Percentiles rank a stretch among this genome's conserved stretches.
Evolutionary conservation across 2,888 invertebrate genomes (phyloP).

Genomic region (Atrina japonica): DNA sequence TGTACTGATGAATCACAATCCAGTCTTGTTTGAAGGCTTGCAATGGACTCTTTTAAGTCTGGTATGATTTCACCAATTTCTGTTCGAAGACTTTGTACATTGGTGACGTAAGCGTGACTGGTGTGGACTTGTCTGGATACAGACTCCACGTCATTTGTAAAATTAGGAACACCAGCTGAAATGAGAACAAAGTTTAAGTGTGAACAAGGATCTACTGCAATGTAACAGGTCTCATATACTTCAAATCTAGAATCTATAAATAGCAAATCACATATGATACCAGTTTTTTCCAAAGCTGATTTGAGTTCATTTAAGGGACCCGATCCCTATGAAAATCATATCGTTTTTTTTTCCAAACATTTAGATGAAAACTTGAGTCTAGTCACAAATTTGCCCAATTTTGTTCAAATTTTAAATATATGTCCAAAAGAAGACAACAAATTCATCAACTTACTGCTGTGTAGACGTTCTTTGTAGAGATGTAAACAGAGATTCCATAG

Average conservation of each 20-base stretch:
- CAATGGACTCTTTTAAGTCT: constrained; percentile 63
- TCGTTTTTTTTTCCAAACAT: too few species aligned
- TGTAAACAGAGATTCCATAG: constrained; percentile 77
- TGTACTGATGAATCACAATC: constrained; percentile 5
- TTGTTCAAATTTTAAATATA: too few species aligned
- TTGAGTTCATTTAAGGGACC: too few species aligned
- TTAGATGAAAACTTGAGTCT: too few species aligned
- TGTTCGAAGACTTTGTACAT: constrained; percentile 63
- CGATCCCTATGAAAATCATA: too few species aligned
- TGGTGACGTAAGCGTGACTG: constrained; percentile 65
- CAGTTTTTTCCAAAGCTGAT: too few species aligned
- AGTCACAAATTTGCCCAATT: too few species aligned
- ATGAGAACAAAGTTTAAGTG: not conserved
- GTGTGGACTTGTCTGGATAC: constrained; percentile 68
- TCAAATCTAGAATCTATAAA: too few species aligned
- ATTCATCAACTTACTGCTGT: constrained; percentile 73
- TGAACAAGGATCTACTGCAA: not conserved
- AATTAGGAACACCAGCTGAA: constrained; percentile 66
- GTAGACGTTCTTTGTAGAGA: constrained; percentile 72
- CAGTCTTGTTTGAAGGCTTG: constrained; percentile 50
- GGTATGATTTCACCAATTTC: constrained; percentile 64
- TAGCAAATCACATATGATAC: too few species aligned
- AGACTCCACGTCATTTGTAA: constrained; percentile 60
- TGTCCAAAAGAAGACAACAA: too few species aligned
- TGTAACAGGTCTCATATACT: too few species aligned